Evolutionary conservation across 1,140 invertebrate genomes (phyloP).

Genomic region (Rhynchophorus ferrugineus): DNA sequence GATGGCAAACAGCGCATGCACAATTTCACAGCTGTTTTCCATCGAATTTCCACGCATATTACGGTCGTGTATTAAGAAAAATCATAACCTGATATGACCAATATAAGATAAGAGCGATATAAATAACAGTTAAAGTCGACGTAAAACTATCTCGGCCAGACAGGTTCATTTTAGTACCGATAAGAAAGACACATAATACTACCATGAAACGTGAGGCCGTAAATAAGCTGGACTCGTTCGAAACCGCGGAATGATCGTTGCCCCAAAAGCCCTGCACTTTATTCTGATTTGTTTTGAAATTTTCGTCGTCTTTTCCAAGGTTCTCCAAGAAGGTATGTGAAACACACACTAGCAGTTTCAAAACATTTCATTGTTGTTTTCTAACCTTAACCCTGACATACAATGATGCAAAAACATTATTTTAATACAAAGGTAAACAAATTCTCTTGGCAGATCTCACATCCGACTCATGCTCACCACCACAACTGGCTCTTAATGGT

Average conservation of each 20-base stretch:
- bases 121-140: no score
- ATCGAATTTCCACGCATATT: slow-evolving; percentile 9
- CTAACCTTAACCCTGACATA: no score
- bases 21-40: slow-evolving; percentile 12
- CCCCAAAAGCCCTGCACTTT: not conserved
- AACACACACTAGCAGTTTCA: not conserved
- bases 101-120: no score
- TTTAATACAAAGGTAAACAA: no score
- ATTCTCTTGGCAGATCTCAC: slow-evolving; percentile 28
- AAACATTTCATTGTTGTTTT: not conserved
- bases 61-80: slow-evolving; percentile 1
- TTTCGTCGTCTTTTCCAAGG: slow-evolving; percentile 2
- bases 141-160: no score
- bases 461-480: slow-evolving; percentile 35
- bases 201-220: no score
- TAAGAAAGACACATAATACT: no score
- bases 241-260: not conserved
- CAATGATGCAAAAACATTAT: no score
- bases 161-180: no score
- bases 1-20: not conserved
- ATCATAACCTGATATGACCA: no score
- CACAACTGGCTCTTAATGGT: slow-evolving; percentile 35
- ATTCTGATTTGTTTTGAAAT: not conserved
- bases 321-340: slow-evolving; percentile 6
- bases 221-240: no score